A percentile compares a stretch with the other conserved stretches of the same genome.
Evolutionary conservation across 2,888 invertebrate species (phyloP).

Genomic region (Amaurobius ferox): DNA sequence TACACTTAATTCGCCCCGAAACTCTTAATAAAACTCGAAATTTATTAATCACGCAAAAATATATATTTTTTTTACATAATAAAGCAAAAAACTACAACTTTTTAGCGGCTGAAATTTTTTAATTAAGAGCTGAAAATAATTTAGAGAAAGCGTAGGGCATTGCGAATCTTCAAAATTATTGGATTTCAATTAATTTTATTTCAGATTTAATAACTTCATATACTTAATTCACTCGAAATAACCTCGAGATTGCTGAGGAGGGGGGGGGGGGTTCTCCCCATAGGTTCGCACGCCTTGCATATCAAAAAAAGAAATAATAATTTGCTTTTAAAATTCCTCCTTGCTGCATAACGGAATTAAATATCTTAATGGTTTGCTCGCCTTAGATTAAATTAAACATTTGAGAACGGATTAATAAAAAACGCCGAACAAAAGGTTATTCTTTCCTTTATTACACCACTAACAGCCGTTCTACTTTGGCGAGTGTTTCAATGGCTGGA

Average conservation of each 20-base stretch:
- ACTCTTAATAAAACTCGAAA: conserved; percentile 31
- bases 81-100: conserved; percentile 7
- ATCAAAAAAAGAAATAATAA: conserved; percentile 54
- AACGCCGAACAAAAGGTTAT: conserved; percentile 58
- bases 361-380: conserved; percentile 68
- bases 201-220: conserved; percentile 70
- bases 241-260: conserved; percentile 50
- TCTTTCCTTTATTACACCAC: conserved; percentile 26
- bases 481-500: background rate
- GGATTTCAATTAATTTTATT: conserved; percentile 71
- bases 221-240: conserved; percentile 66
- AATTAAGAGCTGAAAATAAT: conserved; percentile 53
- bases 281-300: conserved; percentile 30
- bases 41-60: conserved; percentile 50
- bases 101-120: conserved; percentile 30
- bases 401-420: conserved; percentile 38
- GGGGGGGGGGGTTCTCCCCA: background rate
- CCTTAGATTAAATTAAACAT: conserved; percentile 70
- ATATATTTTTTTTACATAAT: conserved; percentile 26
- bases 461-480: conserved; percentile 46
- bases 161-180: conserved; percentile 54
- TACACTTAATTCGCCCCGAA: conserved; percentile 3
- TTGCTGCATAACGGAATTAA: conserved; percentile 58
- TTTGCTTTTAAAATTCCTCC: conserved; percentile 66
- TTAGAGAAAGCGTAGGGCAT: conserved; percentile 36